phyloP scores from a whole-genome alignment of 2,888 invertebrate species.

The Polymixis lichenea region DNA sequence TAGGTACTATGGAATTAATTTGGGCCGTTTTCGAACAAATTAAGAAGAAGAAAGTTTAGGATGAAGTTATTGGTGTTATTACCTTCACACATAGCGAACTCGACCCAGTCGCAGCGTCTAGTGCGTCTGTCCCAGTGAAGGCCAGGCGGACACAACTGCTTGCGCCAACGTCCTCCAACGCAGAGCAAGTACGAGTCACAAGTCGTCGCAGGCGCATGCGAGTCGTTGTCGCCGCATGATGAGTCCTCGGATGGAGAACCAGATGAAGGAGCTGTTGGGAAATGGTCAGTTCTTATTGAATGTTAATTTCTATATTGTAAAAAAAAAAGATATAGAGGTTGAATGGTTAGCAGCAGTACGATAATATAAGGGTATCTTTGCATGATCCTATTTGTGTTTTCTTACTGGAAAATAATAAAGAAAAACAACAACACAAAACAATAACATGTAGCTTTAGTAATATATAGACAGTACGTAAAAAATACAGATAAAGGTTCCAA shows the following conservation, averaged over 20 bases:
- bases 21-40: background rate
- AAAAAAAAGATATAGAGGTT: background rate
- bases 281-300: background rate
- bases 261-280: constrained; percentile 64
- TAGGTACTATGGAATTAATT: too few relatives aligned
- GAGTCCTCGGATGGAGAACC: constrained; percentile 73
- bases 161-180: constrained; percentile 92
- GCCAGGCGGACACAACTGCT: constrained; percentile 94
- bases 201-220: constrained; percentile 91
- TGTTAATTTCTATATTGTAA: background rate
- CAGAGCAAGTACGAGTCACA: constrained; percentile 95
- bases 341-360: background rate
- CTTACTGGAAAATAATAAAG: background rate
- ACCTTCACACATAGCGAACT: constrained; percentile 92
- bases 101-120: constrained; percentile 95
- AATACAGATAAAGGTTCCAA: background rate
- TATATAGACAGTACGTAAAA: background rate
- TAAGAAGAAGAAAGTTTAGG: too few relatives aligned
- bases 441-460: background rate
- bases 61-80: constrained; percentile 32
- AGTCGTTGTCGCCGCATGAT: constrained; percentile 73
- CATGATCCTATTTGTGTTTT: background rate
- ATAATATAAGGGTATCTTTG: background rate
- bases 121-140: constrained; percentile 94
- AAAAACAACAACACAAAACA: background rate